Conservation (phyloP, 2,113 vertebrate genomes). For the Chiloscyllium plagiosum region DNA sequence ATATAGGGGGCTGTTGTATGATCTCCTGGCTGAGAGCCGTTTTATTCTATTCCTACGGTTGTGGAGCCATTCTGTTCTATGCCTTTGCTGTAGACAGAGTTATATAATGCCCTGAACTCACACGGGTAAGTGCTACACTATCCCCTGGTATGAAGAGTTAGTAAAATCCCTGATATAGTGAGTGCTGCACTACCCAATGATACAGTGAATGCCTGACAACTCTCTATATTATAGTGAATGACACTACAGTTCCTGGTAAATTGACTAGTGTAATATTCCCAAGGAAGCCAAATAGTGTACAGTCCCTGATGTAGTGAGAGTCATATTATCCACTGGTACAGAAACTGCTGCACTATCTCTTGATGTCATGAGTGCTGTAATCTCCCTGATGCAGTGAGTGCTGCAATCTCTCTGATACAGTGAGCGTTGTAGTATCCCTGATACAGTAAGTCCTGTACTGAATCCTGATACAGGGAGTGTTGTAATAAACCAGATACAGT, state of each 20-base stretch:
- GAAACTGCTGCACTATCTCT: not conserved
- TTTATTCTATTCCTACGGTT: not conserved
- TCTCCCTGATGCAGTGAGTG: too few relatives aligned
- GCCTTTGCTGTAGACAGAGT: not conserved
- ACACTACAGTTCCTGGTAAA: not conserved
- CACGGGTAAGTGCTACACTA: not conserved
- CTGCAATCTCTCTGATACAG: too few relatives aligned
- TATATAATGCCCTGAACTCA: not conserved
- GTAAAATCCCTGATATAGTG: too few relatives aligned
- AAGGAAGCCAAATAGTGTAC: too few relatives aligned
- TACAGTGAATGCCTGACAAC: not conserved
- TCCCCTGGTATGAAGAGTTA: too few relatives aligned
- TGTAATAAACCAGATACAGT: too few relatives aligned
- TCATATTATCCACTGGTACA: not conserved
- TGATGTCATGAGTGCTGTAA: not conserved
- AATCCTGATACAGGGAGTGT: too few relatives aligned
- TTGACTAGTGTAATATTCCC: too few relatives aligned
- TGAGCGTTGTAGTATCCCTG: too few relatives aligned
- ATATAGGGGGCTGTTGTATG: not conserved
- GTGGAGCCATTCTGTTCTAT: not conserved
- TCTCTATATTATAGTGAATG: not conserved
- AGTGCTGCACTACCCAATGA: not conserved
- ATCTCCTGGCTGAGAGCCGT: not conserved
- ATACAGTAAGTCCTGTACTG: too few relatives aligned
- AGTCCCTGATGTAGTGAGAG: not conserved